Percentiles rank a stretch among this genome's conserved stretches.
Evolutionary conservation across 2,888 invertebrate species (phyloP).

Genomic region (Tinea trinotella): DNA sequence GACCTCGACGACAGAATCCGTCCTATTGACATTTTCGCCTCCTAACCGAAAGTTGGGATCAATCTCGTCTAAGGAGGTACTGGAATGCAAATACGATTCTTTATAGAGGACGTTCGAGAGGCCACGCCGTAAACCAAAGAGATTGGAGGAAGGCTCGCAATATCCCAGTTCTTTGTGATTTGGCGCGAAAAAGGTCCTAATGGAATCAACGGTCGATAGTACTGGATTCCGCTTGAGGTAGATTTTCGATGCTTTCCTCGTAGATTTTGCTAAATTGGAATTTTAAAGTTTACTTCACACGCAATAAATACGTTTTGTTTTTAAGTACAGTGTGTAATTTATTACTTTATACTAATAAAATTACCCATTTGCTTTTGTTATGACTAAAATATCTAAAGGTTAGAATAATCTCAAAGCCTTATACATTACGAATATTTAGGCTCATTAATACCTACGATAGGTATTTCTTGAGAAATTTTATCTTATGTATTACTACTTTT

Average conservation of each 20-base stretch:
- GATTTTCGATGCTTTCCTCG: not conserved
- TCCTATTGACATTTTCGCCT: slow-evolving; percentile 39
- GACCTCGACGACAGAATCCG: slow-evolving; percentile 30
- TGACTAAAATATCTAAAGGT: too few relatives aligned
- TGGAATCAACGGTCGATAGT: slow-evolving; percentile 45
- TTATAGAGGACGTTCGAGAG: slow-evolving; percentile 37
- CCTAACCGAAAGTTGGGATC: slow-evolving; percentile 45
- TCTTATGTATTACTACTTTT: too few relatives aligned
- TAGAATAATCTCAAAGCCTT: too few relatives aligned
- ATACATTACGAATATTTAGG: too few relatives aligned
- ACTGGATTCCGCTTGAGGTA: not conserved
- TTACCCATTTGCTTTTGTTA: too few relatives aligned
- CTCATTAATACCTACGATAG: too few relatives aligned
- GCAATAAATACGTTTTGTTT: too few relatives aligned
- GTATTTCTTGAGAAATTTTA: too few relatives aligned
- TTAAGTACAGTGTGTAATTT: too few relatives aligned
- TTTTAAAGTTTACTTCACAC: too few relatives aligned
- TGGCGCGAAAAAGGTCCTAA: slow-evolving; percentile 49
- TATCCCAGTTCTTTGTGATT: slow-evolving; percentile 48
- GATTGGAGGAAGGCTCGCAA: slow-evolving; percentile 46
- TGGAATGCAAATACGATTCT: slow-evolving; percentile 60
- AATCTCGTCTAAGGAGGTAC: slow-evolving; percentile 34
- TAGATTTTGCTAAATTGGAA: not conserved
- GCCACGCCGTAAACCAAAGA: slow-evolving; percentile 37
- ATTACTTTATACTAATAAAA: too few relatives aligned